Evolutionary conservation across 2,888 invertebrate species (phyloP).

Genomic region (Conchocele bisecta): DNA sequence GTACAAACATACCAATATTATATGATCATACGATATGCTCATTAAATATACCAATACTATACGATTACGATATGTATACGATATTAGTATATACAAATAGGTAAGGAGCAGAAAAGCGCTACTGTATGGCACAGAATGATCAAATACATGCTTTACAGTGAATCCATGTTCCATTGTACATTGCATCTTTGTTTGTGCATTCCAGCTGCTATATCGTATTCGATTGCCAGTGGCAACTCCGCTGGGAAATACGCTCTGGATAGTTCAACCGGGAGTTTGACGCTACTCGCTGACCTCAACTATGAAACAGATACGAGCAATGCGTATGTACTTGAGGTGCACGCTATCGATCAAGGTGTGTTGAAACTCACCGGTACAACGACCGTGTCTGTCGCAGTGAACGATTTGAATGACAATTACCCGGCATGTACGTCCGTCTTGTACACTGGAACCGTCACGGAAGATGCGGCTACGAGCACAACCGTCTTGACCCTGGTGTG

Average conservation of each 20-base stretch:
- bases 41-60: too few species aligned
- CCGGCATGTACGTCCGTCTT: conserved; percentile 61
- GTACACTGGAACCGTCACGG: conserved; percentile 52
- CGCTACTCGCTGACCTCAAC: conserved; percentile 61
- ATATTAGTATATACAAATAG: too few species aligned
- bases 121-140: too few species aligned
- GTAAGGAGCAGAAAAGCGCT: too few species aligned
- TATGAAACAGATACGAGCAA: conserved; percentile 60
- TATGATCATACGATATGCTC: too few species aligned
- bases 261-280: conserved; percentile 62
- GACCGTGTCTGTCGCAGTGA: conserved; percentile 91
- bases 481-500: conserved; percentile 57
- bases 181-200: not conserved
- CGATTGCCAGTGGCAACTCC: conserved; percentile 55
- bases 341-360: conserved; percentile 59
- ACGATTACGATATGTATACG: too few species aligned
- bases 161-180: too few species aligned
- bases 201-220: conserved; percentile 32
- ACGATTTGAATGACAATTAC: conserved; percentile 90
- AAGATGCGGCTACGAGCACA: conserved; percentile 55
- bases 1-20: too few species aligned
- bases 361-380: conserved; percentile 86
- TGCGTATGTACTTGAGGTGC: conserved; percentile 54
- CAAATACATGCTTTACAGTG: too few species aligned
- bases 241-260: conserved; percentile 62